Conservation (phyloP, 1,140 invertebrate genomes). For the Drosophila ohnishii region DNA sequence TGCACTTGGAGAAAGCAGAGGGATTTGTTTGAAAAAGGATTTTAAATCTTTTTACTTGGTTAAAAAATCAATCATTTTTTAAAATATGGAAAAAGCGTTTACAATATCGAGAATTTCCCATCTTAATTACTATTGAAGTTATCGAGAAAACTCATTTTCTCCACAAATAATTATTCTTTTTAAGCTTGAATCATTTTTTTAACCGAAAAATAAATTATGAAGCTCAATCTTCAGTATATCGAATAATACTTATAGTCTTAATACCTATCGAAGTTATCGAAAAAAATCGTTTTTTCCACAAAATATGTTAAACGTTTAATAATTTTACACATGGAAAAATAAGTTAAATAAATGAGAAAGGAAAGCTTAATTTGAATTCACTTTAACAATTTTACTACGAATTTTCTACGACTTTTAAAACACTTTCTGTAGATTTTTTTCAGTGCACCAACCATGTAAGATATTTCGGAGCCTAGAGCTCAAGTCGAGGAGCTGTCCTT, state of each 20-base stretch:
- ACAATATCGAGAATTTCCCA: not conserved
- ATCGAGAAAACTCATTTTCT: not conserved
- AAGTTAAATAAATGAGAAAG: not conserved
- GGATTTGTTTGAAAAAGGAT: not conserved
- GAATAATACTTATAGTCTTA: too few species aligned
- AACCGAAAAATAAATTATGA: too few species aligned
- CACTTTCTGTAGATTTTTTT: not conserved
- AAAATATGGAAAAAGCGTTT: too few species aligned
- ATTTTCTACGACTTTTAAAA: not conserved
- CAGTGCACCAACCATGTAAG: conserved; percentile 14
- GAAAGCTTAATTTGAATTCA: not conserved
- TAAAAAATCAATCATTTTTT: too few species aligned
- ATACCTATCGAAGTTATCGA: too few species aligned
- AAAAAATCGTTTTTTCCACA: not conserved
- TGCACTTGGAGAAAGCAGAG: conserved; percentile 5
- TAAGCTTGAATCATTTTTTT: too few species aligned
- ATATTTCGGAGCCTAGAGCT: conserved; percentile 13
- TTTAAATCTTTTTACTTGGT: too few species aligned
- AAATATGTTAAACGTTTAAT: not conserved
- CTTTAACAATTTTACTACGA: not conserved
- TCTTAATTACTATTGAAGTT: not conserved
- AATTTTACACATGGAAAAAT: not conserved
- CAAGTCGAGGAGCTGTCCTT: conserved; percentile 19
- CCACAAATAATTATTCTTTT: not conserved
- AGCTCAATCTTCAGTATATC: too few species aligned